phyloP scores from a whole-genome alignment of 1,140 invertebrate genomes.

The Cyclargus thomasi region DNA sequence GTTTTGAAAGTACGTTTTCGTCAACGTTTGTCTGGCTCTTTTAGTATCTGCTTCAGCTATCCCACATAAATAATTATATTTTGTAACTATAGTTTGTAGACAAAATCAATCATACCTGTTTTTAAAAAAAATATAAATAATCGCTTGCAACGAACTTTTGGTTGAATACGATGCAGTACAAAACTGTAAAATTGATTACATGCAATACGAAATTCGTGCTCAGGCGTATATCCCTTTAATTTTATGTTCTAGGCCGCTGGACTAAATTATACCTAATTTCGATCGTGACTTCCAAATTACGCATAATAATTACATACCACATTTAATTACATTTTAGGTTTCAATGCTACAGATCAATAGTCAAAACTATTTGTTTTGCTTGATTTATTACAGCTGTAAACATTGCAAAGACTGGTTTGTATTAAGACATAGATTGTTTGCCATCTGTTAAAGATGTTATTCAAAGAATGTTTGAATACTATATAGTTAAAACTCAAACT shows the following conservation, averaged over 20 bases:
- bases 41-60: no score
- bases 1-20: no score
- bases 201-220: not conserved
- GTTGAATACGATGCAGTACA: not conserved
- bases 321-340: not conserved
- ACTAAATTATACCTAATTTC: constrained; percentile 4
- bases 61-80: no score
- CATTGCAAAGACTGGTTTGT: not conserved
- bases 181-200: not conserved
- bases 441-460: not conserved
- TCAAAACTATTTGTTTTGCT: constrained; percentile 6
- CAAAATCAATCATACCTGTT: no score
- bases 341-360: not conserved
- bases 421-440: not conserved
- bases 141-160: not conserved
- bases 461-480: no score
- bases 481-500: no score
- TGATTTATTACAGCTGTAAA: not conserved
- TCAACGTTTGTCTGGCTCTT: no score
- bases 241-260: not conserved
- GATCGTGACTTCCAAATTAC: constrained; percentile 10
- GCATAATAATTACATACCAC: not conserved
- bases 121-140: no score
- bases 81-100: no score
- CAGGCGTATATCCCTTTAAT: not conserved